Conservation (phyloP, 1,140 invertebrate species). For the Acromyrmex echinatior region DNA sequence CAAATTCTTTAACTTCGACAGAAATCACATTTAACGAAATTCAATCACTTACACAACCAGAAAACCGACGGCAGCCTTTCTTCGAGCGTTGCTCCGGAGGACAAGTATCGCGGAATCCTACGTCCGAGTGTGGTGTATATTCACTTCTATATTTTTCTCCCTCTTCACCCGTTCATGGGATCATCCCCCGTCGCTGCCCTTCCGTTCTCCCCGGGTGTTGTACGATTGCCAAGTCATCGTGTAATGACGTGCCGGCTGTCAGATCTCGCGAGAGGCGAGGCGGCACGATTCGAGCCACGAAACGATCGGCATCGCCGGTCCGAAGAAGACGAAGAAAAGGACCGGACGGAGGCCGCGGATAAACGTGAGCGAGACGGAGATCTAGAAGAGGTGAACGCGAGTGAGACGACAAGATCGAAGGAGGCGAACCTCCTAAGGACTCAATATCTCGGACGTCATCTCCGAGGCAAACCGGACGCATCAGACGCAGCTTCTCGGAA, state of each 20-base stretch:
- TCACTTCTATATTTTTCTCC: constrained; percentile 53
- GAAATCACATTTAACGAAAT: neutral
- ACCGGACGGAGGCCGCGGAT: constrained; percentile 24
- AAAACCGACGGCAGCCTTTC: neutral
- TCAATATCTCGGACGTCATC: constrained; percentile 79
- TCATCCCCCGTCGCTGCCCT: constrained; percentile 66
- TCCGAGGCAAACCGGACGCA: constrained; percentile 50
- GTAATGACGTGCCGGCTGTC: constrained; percentile 86
- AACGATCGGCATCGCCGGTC: constrained; percentile 69
- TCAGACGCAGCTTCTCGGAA: constrained; percentile 66
- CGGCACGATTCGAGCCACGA: constrained; percentile 71
- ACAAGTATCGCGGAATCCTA: constrained; percentile 56
- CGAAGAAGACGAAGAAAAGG: constrained; percentile 59
- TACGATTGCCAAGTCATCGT: constrained; percentile 84
- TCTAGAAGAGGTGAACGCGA: neutral
- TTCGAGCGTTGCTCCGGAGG: neutral
- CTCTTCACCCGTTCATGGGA: neutral
- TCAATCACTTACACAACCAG: neutral
- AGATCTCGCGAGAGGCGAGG: constrained; percentile 74
- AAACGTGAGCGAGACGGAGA: constrained; percentile 29
- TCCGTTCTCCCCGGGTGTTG: constrained; percentile 69
- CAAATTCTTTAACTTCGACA: neutral
- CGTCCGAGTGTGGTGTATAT: constrained; percentile 51
- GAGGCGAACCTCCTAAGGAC: constrained; percentile 67
- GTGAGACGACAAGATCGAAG: constrained; percentile 36